These are phyloP conservation scores for Cephalotes varians DNA, from an alignment of 2,888 invertebrate genomes.

Conservation along the genomic window DNA sequence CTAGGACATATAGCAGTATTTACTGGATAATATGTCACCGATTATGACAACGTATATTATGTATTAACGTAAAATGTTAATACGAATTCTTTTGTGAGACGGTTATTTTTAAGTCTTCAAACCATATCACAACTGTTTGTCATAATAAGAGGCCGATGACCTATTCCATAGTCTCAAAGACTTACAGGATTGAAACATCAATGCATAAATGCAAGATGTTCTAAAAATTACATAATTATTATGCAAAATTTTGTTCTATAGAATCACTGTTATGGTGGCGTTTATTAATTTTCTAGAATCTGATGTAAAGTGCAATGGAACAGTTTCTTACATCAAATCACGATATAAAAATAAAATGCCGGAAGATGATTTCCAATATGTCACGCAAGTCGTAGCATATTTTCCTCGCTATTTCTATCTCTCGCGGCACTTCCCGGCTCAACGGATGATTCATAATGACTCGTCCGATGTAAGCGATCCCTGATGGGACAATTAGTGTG, in stretches of 20 bases:
- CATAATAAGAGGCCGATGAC: conserved; percentile 42
- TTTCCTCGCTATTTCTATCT: conserved; percentile 1
- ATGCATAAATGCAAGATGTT: neutral
- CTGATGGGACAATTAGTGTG: conserved; percentile 70
- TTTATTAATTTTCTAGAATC: neutral
- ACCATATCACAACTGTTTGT: conserved; percentile 32
- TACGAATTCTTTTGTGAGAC: conserved; percentile 15
- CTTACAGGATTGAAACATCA: neutral
- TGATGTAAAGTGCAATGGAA: neutral
- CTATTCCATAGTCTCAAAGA: neutral
- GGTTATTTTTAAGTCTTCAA: conserved; percentile 27
- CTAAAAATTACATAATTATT: neutral
- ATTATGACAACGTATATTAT: no score
- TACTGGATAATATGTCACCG: neutral
- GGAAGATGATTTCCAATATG: neutral
- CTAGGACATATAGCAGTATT: neutral
- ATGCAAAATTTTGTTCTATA: neutral
- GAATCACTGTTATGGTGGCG: neutral
- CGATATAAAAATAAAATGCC: neutral
- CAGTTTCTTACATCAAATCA: neutral
- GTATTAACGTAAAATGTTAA: neutral
- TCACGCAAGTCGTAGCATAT: neutral
- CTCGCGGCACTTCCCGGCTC: conserved; percentile 39
- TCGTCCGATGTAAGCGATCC: conserved; percentile 68
- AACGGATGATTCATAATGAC: conserved; percentile 74